phyloP scores from a whole-genome alignment of 2,113 vertebrate genomes.

The Panthera leo region DNA sequence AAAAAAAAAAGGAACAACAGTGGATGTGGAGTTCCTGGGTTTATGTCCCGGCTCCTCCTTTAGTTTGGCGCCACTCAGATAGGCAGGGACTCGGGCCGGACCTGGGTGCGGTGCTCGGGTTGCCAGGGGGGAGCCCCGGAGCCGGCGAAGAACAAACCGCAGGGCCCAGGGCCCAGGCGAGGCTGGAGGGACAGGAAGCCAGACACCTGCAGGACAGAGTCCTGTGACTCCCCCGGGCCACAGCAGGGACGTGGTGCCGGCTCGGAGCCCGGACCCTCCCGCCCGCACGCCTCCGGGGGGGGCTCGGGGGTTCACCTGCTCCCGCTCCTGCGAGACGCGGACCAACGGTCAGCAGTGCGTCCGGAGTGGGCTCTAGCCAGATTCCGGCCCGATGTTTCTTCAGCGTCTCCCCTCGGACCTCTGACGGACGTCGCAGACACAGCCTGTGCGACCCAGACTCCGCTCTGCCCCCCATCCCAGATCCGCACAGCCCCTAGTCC shows the following conservation, averaged over 20 bases:
- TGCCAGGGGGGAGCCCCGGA: neutral
- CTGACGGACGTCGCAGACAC: neutral
- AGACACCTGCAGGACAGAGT: neutral
- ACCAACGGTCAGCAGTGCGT: no score
- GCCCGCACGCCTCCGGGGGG: neutral
- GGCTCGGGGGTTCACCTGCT: no score
- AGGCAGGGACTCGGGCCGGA: neutral
- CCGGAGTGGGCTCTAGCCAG: neutral
- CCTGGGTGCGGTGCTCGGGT: neutral
- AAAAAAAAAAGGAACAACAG: neutral
- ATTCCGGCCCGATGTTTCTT: neutral
- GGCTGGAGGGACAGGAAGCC: neutral
- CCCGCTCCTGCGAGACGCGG: neutral
- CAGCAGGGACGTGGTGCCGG: neutral
- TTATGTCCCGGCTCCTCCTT: fast-evolving
- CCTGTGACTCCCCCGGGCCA: fast-evolving
- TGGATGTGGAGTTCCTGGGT: fast-evolving
- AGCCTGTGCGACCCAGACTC: neutral
- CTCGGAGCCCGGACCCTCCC: neutral
- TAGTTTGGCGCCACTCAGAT: no score
- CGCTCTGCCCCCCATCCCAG: fast-evolving
- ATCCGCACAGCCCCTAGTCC: fast-evolving
- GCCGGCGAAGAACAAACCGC: neutral
- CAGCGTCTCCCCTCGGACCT: neutral
- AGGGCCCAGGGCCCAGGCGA: neutral